Conservation (phyloP, 2,797 vertebrate genomes). For the Thripadectes ignobilis region DNA sequence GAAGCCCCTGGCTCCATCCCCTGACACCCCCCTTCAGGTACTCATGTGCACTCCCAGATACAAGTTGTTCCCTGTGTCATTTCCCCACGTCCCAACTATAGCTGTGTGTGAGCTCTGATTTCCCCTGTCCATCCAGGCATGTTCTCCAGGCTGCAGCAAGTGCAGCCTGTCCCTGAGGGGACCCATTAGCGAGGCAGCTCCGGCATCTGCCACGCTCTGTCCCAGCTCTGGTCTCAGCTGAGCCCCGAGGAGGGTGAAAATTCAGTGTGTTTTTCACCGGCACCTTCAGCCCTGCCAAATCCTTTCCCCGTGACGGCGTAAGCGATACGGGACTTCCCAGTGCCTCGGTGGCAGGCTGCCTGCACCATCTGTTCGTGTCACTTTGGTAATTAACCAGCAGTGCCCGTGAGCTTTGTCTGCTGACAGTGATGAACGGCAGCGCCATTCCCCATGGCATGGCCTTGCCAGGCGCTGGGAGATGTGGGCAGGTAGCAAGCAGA, state of each 20-base stretch:
- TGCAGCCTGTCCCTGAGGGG: neutral
- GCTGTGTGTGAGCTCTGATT: neutral
- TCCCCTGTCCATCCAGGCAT: neutral
- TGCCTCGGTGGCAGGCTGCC: neutral
- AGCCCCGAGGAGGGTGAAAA: neutral
- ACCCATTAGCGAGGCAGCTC: neutral
- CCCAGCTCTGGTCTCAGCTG: rapidly evolving
- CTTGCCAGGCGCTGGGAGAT: rapidly evolving
- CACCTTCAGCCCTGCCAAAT: neutral
- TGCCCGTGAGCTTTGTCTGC: neutral
- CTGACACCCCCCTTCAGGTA: neutral
- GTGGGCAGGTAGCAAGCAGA: neutral
- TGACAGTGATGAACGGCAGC: neutral
- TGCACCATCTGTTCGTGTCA: constrained; percentile 18
- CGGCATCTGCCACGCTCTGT: rapidly evolving
- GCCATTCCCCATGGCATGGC: neutral
- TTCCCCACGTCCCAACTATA: neutral
- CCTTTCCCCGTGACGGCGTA: neutral
- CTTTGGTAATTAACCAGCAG: neutral
- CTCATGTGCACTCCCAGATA: neutral
- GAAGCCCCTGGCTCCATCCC: neutral
- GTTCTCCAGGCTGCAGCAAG: neutral
- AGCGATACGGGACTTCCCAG: neutral
- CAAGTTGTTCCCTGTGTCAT: neutral
- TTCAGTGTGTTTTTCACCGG: rapidly evolving